These are phyloP conservation scores for Seriola rivoliana DNA, from an alignment of 2,113 vertebrate species.

Conservation along the genomic window DNA sequence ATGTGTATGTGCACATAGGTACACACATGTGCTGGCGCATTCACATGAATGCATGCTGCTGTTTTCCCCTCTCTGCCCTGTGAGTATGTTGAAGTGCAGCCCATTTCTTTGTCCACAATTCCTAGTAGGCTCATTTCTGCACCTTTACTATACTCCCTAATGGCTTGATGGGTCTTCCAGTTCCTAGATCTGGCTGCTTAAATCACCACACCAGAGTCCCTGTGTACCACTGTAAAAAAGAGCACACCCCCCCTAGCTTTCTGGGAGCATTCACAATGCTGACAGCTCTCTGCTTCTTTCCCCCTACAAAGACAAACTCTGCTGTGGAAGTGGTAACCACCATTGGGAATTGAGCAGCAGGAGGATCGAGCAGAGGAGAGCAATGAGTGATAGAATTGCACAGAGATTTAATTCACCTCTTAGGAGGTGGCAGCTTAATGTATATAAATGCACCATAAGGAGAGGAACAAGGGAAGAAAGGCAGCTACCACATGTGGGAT, in stretches of 20 bases:
- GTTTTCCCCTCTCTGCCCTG: not conserved
- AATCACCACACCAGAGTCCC: conserved; percentile 25
- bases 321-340: conserved; percentile 61
- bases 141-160: conserved; percentile 48
- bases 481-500: conserved; percentile 40
- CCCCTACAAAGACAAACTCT: conserved; percentile 49
- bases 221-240: conserved; percentile 32
- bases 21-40: not conserved
- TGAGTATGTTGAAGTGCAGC: conserved; percentile 16
- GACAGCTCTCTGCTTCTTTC: conserved; percentile 39
- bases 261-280: conserved; percentile 53
- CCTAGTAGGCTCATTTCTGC: conserved; percentile 31
- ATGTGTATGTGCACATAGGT: conserved; percentile 5
- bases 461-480: conserved; percentile 53
- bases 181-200: conserved; percentile 38
- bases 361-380: conserved; percentile 52
- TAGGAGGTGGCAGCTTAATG: conserved; percentile 77
- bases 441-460: conserved; percentile 74
- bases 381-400: conserved; percentile 70
- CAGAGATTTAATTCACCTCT: conserved; percentile 78
- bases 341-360: conserved; percentile 57
- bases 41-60: not conserved
- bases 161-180: conserved; percentile 50
- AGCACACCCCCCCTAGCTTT: conserved; percentile 42
- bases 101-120: conserved; percentile 35